A percentile compares a stretch with the other conserved stretches of the same genome.
phyloP scores from a whole-genome alignment of 2,797 vertebrate genomes.

The Champsocephalus gunnari region DNA sequence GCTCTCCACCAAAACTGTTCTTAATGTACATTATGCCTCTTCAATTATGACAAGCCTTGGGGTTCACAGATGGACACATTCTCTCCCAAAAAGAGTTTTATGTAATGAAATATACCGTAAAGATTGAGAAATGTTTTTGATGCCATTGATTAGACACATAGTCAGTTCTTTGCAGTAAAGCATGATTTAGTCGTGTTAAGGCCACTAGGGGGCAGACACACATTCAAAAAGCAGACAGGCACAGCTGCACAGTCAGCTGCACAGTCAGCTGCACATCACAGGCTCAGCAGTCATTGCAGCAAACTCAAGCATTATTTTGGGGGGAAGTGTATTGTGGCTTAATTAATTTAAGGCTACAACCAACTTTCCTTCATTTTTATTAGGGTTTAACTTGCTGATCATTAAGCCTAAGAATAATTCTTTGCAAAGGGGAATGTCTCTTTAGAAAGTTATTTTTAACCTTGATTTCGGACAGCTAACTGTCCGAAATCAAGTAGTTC shows the following conservation, averaged over 20 bases:
- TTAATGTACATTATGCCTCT: slow-evolving; percentile 1
- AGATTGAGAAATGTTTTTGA: neutral
- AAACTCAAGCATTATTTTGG: no score
- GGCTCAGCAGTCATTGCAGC: neutral
- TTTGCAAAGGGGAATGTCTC: neutral
- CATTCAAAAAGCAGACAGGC: neutral
- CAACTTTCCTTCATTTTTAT: neutral
- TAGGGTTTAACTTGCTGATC: neutral
- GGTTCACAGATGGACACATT: neutral
- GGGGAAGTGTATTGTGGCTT: neutral
- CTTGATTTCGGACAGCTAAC: neutral
- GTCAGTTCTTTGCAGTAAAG: neutral
- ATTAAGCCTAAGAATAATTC: neutral
- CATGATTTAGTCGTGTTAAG: neutral
- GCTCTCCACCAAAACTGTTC: slow-evolving; percentile 18
- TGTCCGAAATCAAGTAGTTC: neutral
- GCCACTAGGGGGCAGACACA: slow-evolving; percentile 50
- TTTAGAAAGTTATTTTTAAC: neutral
- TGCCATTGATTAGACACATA: neutral
- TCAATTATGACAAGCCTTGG: neutral
- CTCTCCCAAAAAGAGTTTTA: neutral
- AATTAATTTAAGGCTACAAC: no score
- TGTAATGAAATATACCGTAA: neutral
- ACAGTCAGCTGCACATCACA: neutral
- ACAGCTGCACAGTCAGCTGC: neutral